Evolutionary conservation across 2,797 vertebrate species (phyloP).

Genomic region (Centropyge bicolor): DNA sequence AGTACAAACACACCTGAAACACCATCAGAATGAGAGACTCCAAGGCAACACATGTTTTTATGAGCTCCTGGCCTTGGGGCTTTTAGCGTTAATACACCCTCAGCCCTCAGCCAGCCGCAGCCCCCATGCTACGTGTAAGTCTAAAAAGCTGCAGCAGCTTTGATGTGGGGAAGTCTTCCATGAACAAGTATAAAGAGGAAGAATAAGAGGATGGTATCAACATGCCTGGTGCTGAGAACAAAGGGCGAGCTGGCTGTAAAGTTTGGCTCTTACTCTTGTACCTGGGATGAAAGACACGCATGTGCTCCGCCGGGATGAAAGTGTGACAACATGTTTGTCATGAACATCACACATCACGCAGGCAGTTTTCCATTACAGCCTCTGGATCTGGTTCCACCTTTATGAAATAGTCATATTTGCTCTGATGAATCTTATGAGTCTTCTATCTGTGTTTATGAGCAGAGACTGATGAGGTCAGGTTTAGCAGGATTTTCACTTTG

Average conservation of each 20-base stretch:
- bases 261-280: slow-evolving; percentile 32
- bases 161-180: slow-evolving; percentile 74
- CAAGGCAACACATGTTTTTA: slow-evolving; percentile 65
- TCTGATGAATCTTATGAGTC: neutral
- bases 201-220: slow-evolving; percentile 64
- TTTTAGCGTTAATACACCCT: slow-evolving; percentile 67
- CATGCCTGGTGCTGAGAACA: slow-evolving; percentile 65
- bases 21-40: slow-evolving; percentile 62
- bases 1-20: slow-evolving; percentile 74
- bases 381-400: neutral
- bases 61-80: slow-evolving; percentile 53
- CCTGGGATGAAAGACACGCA: slow-evolving; percentile 35
- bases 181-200: slow-evolving; percentile 57
- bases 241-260: slow-evolving; percentile 50
- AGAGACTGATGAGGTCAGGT: neutral
- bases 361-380: neutral
- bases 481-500: neutral
- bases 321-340: slow-evolving; percentile 25
- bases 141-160: slow-evolving; percentile 64
- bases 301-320: slow-evolving; percentile 7
- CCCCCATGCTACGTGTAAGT: slow-evolving; percentile 50
- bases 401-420: neutral
- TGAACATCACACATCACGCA: neutral
- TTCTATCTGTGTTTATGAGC: neutral
- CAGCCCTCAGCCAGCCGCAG: slow-evolving; percentile 31